Evolutionary conservation across 2,797 vertebrate species (phyloP).

Genomic region (Echeneis naucrates): DNA sequence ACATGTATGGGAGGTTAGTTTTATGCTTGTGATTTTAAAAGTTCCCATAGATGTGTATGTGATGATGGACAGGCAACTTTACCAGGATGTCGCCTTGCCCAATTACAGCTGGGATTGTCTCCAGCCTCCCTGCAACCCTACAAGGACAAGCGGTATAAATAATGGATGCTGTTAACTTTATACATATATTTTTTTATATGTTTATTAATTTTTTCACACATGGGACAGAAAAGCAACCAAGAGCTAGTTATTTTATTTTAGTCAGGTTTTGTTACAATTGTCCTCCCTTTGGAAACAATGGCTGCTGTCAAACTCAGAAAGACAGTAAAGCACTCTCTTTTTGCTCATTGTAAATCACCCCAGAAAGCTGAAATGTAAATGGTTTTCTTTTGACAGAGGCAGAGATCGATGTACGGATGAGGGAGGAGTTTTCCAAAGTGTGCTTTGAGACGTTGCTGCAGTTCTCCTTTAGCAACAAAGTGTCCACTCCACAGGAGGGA

Average conservation of each 20-base stretch:
- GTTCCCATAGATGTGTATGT: too few relatives aligned
- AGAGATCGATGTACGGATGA: constrained; percentile 96
- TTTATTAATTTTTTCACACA: background rate
- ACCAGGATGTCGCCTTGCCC: too few relatives aligned
- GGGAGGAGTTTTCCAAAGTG: constrained; percentile 98
- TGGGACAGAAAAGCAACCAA: background rate
- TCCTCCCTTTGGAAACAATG: constrained; percentile 2
- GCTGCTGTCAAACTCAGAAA: constrained; percentile 12
- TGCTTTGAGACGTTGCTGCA: constrained; percentile 98
- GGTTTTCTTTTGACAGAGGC: constrained; percentile 88
- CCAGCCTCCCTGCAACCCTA: too few relatives aligned
- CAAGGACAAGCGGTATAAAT: too few relatives aligned
- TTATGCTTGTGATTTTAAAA: too few relatives aligned
- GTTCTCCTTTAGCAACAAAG: constrained; percentile 99
- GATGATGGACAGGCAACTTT: too few relatives aligned
- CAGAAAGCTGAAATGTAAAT: background rate
- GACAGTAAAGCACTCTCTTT: background rate
- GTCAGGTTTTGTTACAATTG: background rate
- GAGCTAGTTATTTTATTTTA: background rate
- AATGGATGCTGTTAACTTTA: too few relatives aligned
- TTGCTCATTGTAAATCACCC: constrained; percentile 9
- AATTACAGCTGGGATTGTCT: too few relatives aligned
- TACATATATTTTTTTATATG: too few relatives aligned
- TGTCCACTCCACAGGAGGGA: constrained; percentile 98
- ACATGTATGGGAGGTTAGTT: too few relatives aligned